Evolutionary conservation across 2,888 invertebrate genomes (phyloP), one percentile per base, ranked within the genome.

Genomic region (Ecliptopera silaceata): DNA sequence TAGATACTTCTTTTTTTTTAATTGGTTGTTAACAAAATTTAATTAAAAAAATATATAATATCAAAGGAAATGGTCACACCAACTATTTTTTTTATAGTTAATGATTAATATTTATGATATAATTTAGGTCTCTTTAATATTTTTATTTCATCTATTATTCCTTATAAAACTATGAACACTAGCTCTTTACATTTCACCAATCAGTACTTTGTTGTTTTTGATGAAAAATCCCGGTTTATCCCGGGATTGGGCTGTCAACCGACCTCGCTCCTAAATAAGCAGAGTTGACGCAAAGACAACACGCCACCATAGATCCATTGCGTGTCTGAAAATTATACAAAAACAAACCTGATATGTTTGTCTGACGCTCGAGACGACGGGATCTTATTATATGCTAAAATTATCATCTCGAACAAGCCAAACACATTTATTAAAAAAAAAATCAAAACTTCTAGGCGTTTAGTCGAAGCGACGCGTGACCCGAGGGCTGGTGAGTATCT

Each of bases 231-330:
- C 48, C 48, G 39, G 67, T 61, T 66, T 59, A 69, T 63, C 65
- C 43, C 45, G 68, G 66, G 75, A 72, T 76, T 74, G 74, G 72
- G 69, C 68, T 55, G 66, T 72, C 70, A 64, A 58, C 59, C 51
- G 49, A n/a, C n/a, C 36, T 43, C 46, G 38, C 72, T 74, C 79
- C 79, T 79, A 79, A 77, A 72, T 67, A 79, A 79, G 74, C 79
- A 71, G 44, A 59, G 63, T 26, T 39, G 51, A 45, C 44, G 60
- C 57, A 69, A 69, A 66, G 60, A 67, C 68, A 69, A 68, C 68
- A 65, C 55, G 52, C 38, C 53, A 50, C 42, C 60, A 52, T 56
- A 46, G 44, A 42, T 43, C 54, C 29, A 39, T 59, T 45, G 54
- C 54, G 61, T 49, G 36, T 47, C 48, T 66, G 68, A 63, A 66